Evolutionary conservation across 1,140 invertebrate genomes (phyloP).

Genomic region (Wasmannia auropunctata): DNA sequence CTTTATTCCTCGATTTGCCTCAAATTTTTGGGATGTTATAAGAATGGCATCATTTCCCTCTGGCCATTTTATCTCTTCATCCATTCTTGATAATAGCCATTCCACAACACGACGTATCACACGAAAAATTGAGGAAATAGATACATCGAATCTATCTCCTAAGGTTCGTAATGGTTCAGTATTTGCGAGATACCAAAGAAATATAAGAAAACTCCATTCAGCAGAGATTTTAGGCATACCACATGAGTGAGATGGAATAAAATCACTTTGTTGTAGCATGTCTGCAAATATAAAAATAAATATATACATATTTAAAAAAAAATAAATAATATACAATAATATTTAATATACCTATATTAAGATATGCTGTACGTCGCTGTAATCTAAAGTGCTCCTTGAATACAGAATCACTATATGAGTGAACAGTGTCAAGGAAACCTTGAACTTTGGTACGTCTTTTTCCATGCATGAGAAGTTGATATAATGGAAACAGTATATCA

Average conservation of each 20-base stretch:
- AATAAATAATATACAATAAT: neutral
- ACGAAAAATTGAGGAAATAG: neutral
- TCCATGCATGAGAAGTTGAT: conserved; percentile 8
- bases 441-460: neutral
- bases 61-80: no score
- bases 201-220: conserved; percentile 7
- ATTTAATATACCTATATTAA: neutral
- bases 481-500: neutral
- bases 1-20: no score
- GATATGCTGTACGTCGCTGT: neutral
- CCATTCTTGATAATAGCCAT: no score
- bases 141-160: conserved; percentile 6
- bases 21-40: no score
- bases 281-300: neutral
- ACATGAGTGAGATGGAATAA: conserved; percentile 1
- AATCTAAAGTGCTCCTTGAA: conserved; percentile 4
- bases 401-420: neutral
- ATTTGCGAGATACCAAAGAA: neutral
- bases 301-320: neutral
- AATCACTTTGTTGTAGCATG: neutral
- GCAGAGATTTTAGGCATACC: conserved; percentile 5
- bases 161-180: neutral
- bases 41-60: no score
- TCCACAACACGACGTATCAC: no score
- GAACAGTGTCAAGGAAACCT: neutral